phyloP scores from a whole-genome alignment of 2,888 invertebrate genomes.

The Netelia fuscicornis region DNA sequence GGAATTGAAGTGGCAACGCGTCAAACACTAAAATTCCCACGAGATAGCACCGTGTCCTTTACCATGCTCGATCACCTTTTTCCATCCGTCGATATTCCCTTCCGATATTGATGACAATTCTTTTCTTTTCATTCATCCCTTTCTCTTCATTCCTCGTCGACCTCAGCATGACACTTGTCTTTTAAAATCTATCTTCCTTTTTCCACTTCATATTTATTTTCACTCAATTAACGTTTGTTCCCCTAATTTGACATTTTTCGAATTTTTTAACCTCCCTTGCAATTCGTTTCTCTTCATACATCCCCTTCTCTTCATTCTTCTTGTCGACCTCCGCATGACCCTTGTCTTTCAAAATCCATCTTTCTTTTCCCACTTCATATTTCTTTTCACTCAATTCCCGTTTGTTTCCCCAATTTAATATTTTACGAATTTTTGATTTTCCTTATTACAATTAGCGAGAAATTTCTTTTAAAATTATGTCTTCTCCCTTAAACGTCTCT shows the following conservation, averaged over 20 bases:
- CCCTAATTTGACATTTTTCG: background rate
- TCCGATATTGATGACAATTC: background rate
- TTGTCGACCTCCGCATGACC: background rate
- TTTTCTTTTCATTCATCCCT: slow-evolving; percentile 25
- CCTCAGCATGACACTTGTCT: background rate
- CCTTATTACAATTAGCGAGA: slow-evolving; percentile 1
- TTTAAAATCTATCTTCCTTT: slow-evolving; percentile 18
- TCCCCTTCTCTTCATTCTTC: slow-evolving; percentile 33
- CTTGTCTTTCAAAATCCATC: slow-evolving; percentile 22
- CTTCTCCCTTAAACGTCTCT: slow-evolving; percentile 1
- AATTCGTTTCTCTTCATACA: slow-evolving; percentile 2
- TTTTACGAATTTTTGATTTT: slow-evolving; percentile 1
- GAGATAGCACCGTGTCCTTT: background rate
- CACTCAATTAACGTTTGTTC: slow-evolving; percentile 12
- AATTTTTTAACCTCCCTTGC: background rate
- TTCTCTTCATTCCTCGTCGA: slow-evolving; percentile 46
- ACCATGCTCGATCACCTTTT: slow-evolving; percentile 27
- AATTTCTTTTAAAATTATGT: background rate
- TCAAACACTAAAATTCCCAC: slow-evolving; percentile 68
- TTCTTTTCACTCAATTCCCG: slow-evolving; percentile 15
- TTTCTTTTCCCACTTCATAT: background rate
- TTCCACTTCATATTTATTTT: slow-evolving; percentile 5
- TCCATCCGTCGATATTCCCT: slow-evolving; percentile 25
- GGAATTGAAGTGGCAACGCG: slow-evolving; percentile 94
- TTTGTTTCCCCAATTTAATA: background rate